Percentiles rank a stretch among this genome's conserved stretches.
Evolutionary conservation across 2,888 invertebrate genomes (phyloP).

Genomic region (Hyposoter dolosus): DNA sequence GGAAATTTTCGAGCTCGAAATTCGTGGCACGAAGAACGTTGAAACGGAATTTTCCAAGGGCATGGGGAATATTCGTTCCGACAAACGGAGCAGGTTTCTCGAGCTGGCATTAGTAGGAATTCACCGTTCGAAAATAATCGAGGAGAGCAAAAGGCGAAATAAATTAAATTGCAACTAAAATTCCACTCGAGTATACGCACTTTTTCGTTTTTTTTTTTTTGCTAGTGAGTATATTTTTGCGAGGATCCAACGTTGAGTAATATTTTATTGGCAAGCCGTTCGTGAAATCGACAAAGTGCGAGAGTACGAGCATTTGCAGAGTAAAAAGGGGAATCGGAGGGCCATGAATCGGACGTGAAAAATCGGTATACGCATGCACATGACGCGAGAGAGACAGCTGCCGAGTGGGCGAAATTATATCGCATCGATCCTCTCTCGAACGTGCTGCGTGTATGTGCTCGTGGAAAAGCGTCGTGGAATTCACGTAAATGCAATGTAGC

Average conservation of each 20-base stretch:
- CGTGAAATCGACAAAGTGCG: conserved; percentile 38
- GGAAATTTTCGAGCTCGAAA: not conserved
- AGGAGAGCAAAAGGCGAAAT: not conserved
- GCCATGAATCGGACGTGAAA: conserved; percentile 38
- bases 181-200: conserved; percentile 20
- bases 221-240: not conserved
- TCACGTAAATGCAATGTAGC: not conserved
- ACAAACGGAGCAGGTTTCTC: conserved; percentile 2
- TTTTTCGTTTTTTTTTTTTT: not conserved
- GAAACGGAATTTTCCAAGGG: not conserved
- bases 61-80: not conserved
- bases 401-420: conserved; percentile 70
- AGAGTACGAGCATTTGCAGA: conserved; percentile 12
- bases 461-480: conserved; percentile 34
- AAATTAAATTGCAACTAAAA: conserved; percentile 21
- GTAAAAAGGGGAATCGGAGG: not conserved
- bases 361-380: conserved; percentile 39
- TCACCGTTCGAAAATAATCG: conserved; percentile 9
- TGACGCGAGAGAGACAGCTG: conserved; percentile 68
- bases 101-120: not conserved
- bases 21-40: not conserved
- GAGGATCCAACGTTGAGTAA: not conserved
- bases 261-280: conserved; percentile 56
- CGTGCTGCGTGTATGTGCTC: conserved; percentile 20
- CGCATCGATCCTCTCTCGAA: conserved; percentile 58